Base-by-base conservation (phyloP, 1,140 invertebrate genomes). In the Brevipalpus yothersi region DNA sequence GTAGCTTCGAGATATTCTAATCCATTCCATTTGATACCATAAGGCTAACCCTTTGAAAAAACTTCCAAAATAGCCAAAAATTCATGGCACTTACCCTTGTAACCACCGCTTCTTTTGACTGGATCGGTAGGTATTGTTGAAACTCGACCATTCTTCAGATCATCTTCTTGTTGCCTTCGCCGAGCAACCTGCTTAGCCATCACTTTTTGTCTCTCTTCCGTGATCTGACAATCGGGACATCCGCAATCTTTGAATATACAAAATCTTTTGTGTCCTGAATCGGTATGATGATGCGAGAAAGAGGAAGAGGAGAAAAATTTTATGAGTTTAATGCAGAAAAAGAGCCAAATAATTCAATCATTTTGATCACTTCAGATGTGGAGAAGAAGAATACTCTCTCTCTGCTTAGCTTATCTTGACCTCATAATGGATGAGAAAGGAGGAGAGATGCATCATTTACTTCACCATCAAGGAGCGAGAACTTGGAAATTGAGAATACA, bases 191-290 rank as follows among this genome's bases (percentile, higher is more conserved):
- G 75, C 56, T 92, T 92, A 23, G 93, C 93, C 93, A 97, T 97
- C n/a, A 97, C 92, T 13, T 92, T 77, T 71, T 97, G 93, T 65
- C 93, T 76, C 74, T 97, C 93, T 0, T 92, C 92, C 58, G 97
- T 96, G n/a, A 98, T 79, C 0, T 90, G 95, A 75, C 93, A 97
- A 76, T 96, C 96, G 49, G 89, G 87, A 75, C 93, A 94, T 55
- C 85, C 81, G 74, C 90, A 94, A 70, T 94, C 90, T 59, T 87
- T 76, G 89, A 89, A 95, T 56, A 88, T 78, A 71, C 92, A 97
- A 72, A 91, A 96, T 1, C 91, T 78, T 72, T 97, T 97, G 76
- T 97, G 92, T 4, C 92, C 88, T 65, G 92, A 82, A 41, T 95
- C 11, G 2, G 31, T 31, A 31, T 31, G 31, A 31, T 31, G 31